Evolutionary conservation across 2,797 vertebrate species (phyloP).

Genomic region (Sebastes steindachneri): DNA sequence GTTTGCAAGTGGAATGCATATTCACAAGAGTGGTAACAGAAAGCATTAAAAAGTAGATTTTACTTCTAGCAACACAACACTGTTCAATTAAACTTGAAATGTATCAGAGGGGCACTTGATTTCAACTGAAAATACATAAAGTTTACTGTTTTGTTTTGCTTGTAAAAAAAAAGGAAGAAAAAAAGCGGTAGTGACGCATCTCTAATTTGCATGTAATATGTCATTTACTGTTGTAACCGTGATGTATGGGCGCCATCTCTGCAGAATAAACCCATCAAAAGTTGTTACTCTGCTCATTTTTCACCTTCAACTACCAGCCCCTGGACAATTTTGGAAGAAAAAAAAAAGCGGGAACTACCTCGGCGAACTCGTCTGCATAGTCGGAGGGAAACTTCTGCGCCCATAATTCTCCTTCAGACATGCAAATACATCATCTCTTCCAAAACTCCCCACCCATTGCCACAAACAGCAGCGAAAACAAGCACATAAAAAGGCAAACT

Average conservation of each 20-base stretch:
- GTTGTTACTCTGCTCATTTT: slow-evolving; percentile 70
- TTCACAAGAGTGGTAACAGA: background rate
- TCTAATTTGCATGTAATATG: slow-evolving; percentile 73
- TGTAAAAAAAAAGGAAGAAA: slow-evolving; percentile 54
- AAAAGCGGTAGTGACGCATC: slow-evolving; percentile 20
- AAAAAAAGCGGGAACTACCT: slow-evolving; percentile 27
- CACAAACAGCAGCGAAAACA: slow-evolving; percentile 73
- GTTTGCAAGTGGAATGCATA: background rate
- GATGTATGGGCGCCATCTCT: slow-evolving; percentile 65
- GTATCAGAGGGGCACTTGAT: slow-evolving; percentile 5
- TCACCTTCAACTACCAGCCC: slow-evolving; percentile 64
- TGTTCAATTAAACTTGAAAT: slow-evolving; percentile 18
- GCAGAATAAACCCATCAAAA: slow-evolving; percentile 77
- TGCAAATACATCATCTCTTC: slow-evolving; percentile 66
- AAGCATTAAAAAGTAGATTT: background rate
- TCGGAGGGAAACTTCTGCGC: slow-evolving; percentile 46
- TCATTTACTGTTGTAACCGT: slow-evolving; percentile 71
- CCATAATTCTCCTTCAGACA: slow-evolving; percentile 69
- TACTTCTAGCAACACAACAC: background rate
- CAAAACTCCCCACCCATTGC: slow-evolving; percentile 55
- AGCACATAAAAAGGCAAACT: slow-evolving; percentile 78
- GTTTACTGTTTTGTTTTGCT: slow-evolving; percentile 53
- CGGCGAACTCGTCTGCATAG: slow-evolving; percentile 33
- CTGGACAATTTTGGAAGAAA: slow-evolving; percentile 45
- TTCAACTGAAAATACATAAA: slow-evolving; percentile 30